Base-by-base conservation (phyloP, 64 coral and sea anemone genomes). In the Pocillopora damicornis region DNA sequence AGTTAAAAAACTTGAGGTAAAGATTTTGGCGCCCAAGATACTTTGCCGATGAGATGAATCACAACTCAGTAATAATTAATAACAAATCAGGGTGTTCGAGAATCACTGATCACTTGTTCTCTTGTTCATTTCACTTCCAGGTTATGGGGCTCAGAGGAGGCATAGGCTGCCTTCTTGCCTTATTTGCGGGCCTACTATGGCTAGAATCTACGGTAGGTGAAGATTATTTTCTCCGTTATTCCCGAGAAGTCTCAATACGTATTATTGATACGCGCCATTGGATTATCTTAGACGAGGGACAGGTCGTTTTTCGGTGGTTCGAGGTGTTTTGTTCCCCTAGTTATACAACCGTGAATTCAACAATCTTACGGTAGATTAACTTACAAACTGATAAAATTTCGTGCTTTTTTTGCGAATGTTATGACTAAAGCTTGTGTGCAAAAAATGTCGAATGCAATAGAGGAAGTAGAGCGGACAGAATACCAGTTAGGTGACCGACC, bases 91-190 rank as follows among this genome's bases (percentile, higher is more conserved):
- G 77, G 72, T 81, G 75, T 75, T 87, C 88, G 69, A 77, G 78
- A 76, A 81, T 90, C 75, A 88, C 72, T 80, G 65, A 93, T 76
- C 60, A 67, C 76, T 88, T 93, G 83, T 23, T 89, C 63, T 88
- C 66, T 80, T 90, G 74, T 80, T 83, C 62, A 85, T 85, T 93
- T 87, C 80, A 57, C 35, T n/a, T 73, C 76, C 89, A 96, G 94
- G 94, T 88, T 86, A 96, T 96, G 94, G 94, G 94, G 94, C 88
- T 77, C 88, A 77, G 86, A 93, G 94, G 91, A 93, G 94, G 94
- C 94, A 88, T 89, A 73, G 92, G 76, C 84, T 87, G 94, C 94
- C 94, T 96, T 96, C 94, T 96, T 93, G 88, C 92, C 79, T 72
- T 96, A 75, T 96, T 89, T 75, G 77, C 90, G 87, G 94, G 94